Evolutionary conservation across 2,888 invertebrate species (phyloP), one percentile per base, ranked within the genome.

Genomic region (Seladonia tumulorum): DNA sequence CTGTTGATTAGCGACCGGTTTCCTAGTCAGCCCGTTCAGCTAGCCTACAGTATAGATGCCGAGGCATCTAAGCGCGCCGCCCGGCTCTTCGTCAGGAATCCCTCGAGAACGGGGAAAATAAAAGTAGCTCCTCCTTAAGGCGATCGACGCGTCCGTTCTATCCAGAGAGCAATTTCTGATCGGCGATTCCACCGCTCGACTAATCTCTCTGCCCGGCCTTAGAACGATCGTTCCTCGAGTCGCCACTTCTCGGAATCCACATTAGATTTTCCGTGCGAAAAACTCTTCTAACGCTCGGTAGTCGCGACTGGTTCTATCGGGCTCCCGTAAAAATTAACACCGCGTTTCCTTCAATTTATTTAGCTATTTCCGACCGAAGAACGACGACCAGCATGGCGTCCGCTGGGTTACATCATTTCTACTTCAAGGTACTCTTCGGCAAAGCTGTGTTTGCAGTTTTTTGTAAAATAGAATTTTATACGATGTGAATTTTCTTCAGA

Each of bases 1-100:
- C 80, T 77, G 68, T 77, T 82, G 89, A 82, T 87, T 88, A 85
- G 86, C 89, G 90, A 90, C 90, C 90, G 90, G 90, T 90, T 90
- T 90, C 90, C 90, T 90, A 88, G 89, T 86, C 85, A 73, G 83
- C 78, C 81, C 84, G 75, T 79, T 85, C 83, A 82, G 83, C 79
- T 90, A 87, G 76, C 85, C 76, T 39, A 39, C 12, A 39, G 72
- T 35, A 72, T 29, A 73, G 78, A 75, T 81, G 78, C 86, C 80
- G 10, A 72, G 74, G 82, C 83, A 79, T 81, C 88, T 87, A 88
- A 88, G 81, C 86, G 76, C 89, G 73, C 49, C 57, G 76, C 63
- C 29, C n/a, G 53, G 53, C 53, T 53, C 85, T 85, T 57, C 81
- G 72, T 71, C 89, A 68, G 82, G 89, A 87, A 87, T 89, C 89